Base-by-base conservation (phyloP, 2,113 vertebrate species). In the Salvator merianae region DNA sequence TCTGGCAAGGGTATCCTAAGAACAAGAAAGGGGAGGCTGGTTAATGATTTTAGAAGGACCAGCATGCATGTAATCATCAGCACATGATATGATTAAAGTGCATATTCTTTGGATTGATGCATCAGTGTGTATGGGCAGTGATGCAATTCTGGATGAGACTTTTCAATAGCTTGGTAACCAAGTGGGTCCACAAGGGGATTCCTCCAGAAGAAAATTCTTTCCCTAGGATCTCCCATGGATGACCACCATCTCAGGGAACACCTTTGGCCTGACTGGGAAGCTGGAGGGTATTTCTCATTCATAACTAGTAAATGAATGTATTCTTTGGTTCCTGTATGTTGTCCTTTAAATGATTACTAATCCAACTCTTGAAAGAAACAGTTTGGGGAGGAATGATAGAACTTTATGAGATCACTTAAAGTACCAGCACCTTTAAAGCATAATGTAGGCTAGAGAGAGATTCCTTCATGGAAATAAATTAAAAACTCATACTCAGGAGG, bases 51-150 rank as follows among this genome's bases (percentile, higher is more conserved):
- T 76, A 83, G 85, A 89, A 80, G 55, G 65, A 22, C 82, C 63
- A 66, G 77, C 92, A 80, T 93, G 81, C 81, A 84, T 70, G 84
- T 72, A 47, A 30, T 50, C 88, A 85, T 84, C 86, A 91, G 92
- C 88, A 94, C 93, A 93, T 92, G 94, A 87, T 62, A 90, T 87
- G 87, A 80, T 92, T 93, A 65, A n/a, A n/a, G 91, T 91, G 76
- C 76, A 55, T 89, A 84, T 69, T 84, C 87, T 92, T 95, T 85
- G 92, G 84, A 89, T 71, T 85, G 85, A 86, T 59, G 87, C 79
- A 78, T 75, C 88, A 70, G 65, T n/a, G 84, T 92, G 74, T 78
- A 53, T 89, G 9, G 38, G 4, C 79, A 84, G 87, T 74, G 89
- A 85, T 87, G 72, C 80, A 65, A 85, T 34, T 26, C 2, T 73